Evolutionary conservation across 2,113 vertebrate genomes (phyloP).

Genomic region (Equus quagga): DNA sequence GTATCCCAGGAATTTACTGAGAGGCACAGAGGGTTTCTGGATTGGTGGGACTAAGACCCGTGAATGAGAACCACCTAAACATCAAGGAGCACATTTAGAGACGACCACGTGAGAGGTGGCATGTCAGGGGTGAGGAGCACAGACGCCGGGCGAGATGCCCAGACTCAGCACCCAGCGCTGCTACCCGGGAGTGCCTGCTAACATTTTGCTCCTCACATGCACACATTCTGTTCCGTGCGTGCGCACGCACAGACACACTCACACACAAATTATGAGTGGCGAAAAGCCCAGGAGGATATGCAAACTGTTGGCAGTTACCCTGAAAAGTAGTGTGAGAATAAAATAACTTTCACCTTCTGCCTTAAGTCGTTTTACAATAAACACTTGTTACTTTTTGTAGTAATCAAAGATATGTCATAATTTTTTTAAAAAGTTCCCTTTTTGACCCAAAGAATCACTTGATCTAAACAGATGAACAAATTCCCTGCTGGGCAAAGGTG

Average conservation of each 20-base stretch:
- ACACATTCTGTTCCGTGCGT: background rate
- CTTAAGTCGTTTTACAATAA: background rate
- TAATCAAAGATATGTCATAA: background rate
- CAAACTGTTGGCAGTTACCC: background rate
- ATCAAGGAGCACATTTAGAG: background rate
- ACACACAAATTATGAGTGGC: background rate
- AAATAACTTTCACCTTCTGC: background rate
- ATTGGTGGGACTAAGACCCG: background rate
- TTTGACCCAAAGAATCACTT: background rate
- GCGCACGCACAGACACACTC: too few relatives aligned
- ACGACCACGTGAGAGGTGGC: background rate
- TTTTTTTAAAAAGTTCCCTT: background rate
- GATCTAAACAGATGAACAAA: background rate
- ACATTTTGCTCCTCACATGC: background rate
- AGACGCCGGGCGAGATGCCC: background rate
- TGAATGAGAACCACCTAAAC: background rate
- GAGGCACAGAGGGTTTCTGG: background rate
- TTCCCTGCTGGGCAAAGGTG: background rate
- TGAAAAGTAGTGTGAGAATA: background rate
- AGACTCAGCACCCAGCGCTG: background rate
- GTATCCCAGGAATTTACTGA: background rate
- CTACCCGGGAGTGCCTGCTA: background rate
- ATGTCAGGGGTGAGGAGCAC: background rate
- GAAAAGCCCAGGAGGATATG: background rate
- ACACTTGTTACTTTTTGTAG: background rate